phyloP scores from a whole-genome alignment of 2,797 vertebrate species.

The Clarias pachynema region DNA sequence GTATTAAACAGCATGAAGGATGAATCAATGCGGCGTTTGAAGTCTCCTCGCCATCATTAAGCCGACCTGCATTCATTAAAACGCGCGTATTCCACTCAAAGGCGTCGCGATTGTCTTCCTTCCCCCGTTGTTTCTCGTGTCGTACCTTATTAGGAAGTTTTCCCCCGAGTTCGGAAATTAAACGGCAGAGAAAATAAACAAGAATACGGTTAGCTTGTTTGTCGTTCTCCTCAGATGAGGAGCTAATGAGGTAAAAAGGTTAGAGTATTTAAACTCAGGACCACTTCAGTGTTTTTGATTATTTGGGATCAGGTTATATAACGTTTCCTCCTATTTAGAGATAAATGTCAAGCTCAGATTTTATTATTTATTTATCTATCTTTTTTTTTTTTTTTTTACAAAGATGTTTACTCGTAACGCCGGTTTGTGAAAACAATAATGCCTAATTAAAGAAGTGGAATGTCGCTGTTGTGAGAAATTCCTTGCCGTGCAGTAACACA shows the following conservation, averaged over 20 bases:
- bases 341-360: conserved; percentile 4
- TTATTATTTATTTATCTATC: not conserved
- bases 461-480: not conserved
- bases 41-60: conserved; percentile 53
- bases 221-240: not conserved
- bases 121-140: not conserved
- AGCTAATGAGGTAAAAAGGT: conserved; percentile 12
- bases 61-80: conserved; percentile 8
- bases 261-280: not conserved
- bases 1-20: conserved; percentile 43
- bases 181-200: not conserved
- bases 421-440: not conserved
- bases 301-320: not conserved
- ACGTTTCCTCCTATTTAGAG: not conserved
- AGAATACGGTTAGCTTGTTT: not conserved
- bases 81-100: not conserved
- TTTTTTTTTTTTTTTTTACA: too few species aligned
- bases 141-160: not conserved
- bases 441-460: not conserved
- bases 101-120: not conserved
- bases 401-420: not conserved
- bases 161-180: not conserved
- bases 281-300: not conserved
- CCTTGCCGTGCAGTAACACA: not conserved
- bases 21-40: conserved; percentile 43